Base-by-base conservation (phyloP, 2,888 invertebrate species). In the Athripsodes cinereus region DNA sequence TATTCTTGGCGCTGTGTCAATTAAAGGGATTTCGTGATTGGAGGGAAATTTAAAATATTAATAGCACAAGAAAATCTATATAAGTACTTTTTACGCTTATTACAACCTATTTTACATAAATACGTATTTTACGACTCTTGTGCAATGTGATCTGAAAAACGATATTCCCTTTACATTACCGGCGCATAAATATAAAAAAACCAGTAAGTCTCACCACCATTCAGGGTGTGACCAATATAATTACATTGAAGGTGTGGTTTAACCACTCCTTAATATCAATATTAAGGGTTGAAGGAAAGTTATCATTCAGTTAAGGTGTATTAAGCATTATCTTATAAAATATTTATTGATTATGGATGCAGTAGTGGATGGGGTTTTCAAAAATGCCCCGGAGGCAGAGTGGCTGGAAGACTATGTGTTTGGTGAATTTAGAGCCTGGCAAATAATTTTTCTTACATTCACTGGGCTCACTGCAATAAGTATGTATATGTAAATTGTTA, bases 371-470 rank as follows among this genome's bases (percentile, higher is more conserved):
- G 77, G 74, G 48, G 73, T 71, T 53, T 70, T 76, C 53, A 73
- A 74, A 67, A 75, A 76, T 64, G 73, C 74, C 26, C 72, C 72
- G 52, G 81, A 81, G 66, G 80, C 84, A 52, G 82, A 86, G 66
- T 88, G 90, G 90, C 79, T 92, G 58, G 92, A 92, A 71, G 79
- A 77, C 64, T 75, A 80, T 57, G 80, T 86, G 22, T 71, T 86
- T 46, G 84, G 84, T 55, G 85, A 84, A 22, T 82, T 93, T 67
- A 79, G 90, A 63, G 80, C 88, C 53, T 93, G 93, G 93, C 92
- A 93, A 70, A 78, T 90, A 57, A 81, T 90, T 68, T 87, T 90
- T 69, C 75, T 90, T 61, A 83, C 83, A 67, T 74, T 87, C 58
- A 84, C 84, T 51, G 82, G 82, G 53, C 68, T 87, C 59, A 74